A percentile compares a stretch with the other conserved stretches of the same genome.
These are phyloP conservation scores for Campoplex capitator DNA, from an alignment of 2,888 invertebrate genomes.

Conservation along the genomic window DNA sequence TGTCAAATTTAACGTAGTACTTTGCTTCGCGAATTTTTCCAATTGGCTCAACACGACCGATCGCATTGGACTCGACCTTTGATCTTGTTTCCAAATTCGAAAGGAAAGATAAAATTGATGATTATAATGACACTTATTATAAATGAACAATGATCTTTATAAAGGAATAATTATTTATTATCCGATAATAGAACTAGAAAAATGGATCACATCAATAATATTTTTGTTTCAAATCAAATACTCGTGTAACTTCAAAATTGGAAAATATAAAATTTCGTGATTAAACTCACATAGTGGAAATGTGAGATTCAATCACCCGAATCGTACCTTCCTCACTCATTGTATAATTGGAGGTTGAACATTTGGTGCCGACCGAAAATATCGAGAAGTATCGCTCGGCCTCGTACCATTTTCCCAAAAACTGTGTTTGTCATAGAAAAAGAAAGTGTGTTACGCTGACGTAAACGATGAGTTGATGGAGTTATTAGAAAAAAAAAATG, in stretches of 20 bases:
- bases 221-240: neutral
- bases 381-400: slow-evolving; percentile 90
- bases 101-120: neutral
- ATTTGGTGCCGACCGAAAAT: slow-evolving; percentile 92
- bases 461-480: neutral
- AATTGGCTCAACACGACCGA: slow-evolving; percentile 86
- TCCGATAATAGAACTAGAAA: neutral
- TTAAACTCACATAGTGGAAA: slow-evolving; percentile 84
- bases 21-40: slow-evolving; percentile 87
- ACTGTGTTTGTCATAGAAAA: slow-evolving; percentile 85
- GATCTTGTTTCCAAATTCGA: slow-evolving; percentile 84
- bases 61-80: slow-evolving; percentile 86
- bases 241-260: neutral
- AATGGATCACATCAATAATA: slow-evolving; percentile 8
- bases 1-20: slow-evolving; percentile 88
- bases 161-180: neutral
- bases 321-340: slow-evolving; percentile 84
- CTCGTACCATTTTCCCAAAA: slow-evolving; percentile 92
- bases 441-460: slow-evolving; percentile 13
- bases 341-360: slow-evolving; percentile 90
- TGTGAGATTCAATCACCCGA: slow-evolving; percentile 85
- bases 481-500: neutral
- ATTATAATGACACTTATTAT: neutral
- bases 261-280: neutral
- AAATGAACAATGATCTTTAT: slow-evolving; percentile 65